These are phyloP conservation scores for Pristionchus arcanus DNA, from an alignment of 2,888 invertebrate species.

Conservation along the genomic window DNA sequence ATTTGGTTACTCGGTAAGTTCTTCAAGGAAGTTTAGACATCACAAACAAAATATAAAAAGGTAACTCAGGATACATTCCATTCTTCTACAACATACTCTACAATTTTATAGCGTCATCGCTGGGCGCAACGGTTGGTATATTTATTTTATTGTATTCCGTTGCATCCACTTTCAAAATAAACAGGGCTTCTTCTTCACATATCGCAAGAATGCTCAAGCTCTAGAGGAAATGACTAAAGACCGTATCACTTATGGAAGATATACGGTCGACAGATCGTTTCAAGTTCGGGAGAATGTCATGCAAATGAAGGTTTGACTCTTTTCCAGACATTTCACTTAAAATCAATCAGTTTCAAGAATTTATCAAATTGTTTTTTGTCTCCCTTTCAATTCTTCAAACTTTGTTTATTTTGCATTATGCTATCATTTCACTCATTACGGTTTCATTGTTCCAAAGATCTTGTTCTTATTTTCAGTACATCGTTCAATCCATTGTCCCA, in stretches of 20 bases:
- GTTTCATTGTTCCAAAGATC: not conserved
- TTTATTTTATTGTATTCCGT: not conserved
- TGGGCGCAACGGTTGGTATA: not conserved
- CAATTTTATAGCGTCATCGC: not conserved
- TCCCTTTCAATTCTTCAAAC: too few species aligned
- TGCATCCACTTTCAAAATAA: not conserved
- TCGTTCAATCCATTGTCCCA: not conserved
- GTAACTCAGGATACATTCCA: not conserved
- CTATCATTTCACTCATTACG: too few species aligned
- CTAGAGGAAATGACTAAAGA: not conserved
- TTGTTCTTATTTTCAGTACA: not conserved
- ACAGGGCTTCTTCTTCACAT: not conserved
- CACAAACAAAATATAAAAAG: not conserved
- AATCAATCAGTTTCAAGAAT: too few species aligned
- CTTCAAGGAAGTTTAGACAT: not conserved
- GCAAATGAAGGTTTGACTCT: not conserved
- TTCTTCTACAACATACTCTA: slow-evolving; percentile 7
- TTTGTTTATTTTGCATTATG: too few species aligned
- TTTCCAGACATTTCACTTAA: too few species aligned
- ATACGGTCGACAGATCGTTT: not conserved
- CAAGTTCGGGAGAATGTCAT: slow-evolving; percentile 18
- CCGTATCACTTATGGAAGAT: not conserved
- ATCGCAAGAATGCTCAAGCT: not conserved
- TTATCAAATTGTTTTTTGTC: not conserved
- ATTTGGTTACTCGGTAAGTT: slow-evolving; percentile 1